Evolutionary conservation across 2,113 vertebrate species (phyloP).

Genomic region (Myocastor coypus): DNA sequence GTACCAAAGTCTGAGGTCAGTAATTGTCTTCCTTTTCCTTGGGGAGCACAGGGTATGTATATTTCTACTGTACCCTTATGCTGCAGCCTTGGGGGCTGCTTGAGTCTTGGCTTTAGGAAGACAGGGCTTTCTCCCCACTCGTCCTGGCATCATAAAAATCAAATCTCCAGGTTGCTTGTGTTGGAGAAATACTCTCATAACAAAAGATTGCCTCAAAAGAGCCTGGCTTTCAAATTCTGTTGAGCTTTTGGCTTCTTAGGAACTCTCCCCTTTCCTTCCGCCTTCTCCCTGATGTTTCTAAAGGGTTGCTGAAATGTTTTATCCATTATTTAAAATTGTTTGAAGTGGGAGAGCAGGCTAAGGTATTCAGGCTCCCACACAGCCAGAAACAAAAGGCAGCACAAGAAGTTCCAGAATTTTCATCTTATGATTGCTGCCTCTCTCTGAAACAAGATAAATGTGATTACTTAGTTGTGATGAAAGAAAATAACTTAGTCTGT

Average conservation of each 20-base stretch:
- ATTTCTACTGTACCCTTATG: background rate
- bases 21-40: background rate
- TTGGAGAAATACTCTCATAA: background rate
- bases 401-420: background rate
- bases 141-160: background rate
- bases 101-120: background rate
- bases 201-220: background rate
- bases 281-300: background rate
- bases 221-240: background rate
- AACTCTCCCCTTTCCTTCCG: background rate
- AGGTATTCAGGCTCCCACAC: background rate
- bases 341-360: conserved; percentile 7
- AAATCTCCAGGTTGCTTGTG: background rate
- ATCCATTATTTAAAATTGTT: conserved; percentile 1
- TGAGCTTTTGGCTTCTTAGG: background rate
- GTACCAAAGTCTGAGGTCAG: background rate
- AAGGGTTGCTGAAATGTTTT: conserved; percentile 9
- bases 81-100: fast-evolving
- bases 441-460: background rate
- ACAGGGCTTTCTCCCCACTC: background rate
- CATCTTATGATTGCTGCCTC: background rate
- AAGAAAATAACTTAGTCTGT: conserved; percentile 11
- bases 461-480: conserved; percentile 38
- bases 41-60: background rate
- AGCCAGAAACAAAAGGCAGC: conserved; percentile 32